These are phyloP conservation scores for Bradypodion ventrale DNA, from an alignment of 2,797 vertebrate genomes.

Conservation along the genomic window DNA sequence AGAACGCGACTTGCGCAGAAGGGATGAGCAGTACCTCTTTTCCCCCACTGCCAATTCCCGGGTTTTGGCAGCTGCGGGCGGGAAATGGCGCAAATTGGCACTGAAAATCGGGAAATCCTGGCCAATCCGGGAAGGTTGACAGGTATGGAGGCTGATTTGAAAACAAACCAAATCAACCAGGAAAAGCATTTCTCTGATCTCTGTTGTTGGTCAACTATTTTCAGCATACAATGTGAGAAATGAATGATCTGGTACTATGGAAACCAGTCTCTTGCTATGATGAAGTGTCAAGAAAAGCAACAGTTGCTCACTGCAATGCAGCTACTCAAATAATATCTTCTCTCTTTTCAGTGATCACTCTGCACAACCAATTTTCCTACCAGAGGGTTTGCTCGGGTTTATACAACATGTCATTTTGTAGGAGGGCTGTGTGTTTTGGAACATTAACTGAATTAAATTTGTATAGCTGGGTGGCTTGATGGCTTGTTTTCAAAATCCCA, in stretches of 20 bases:
- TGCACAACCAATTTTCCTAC: background rate
- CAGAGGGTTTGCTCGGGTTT: constrained; percentile 32
- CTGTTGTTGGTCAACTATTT: constrained; percentile 62
- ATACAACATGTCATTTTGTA: background rate
- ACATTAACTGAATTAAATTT: background rate
- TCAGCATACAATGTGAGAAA: constrained; percentile 50
- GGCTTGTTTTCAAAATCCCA: background rate
- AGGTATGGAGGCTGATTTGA: too few relatives aligned
- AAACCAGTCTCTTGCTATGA: constrained; percentile 31
- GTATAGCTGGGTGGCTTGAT: background rate
- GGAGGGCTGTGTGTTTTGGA: constrained; percentile 21
- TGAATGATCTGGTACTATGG: constrained; percentile 54
- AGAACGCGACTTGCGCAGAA: too few relatives aligned
- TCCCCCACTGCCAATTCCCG: too few relatives aligned
- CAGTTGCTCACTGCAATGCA: constrained; percentile 61
- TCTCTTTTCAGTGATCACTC: background rate
- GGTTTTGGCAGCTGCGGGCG: too few relatives aligned
- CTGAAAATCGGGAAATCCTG: too few relatives aligned
- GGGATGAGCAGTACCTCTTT: too few relatives aligned
- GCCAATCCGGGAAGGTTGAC: too few relatives aligned
- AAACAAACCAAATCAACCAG: constrained; percentile 13
- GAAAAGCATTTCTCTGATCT: constrained; percentile 24
- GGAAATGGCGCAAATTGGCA: too few relatives aligned
- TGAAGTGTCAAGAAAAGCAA: constrained; percentile 38
- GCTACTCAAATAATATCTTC: constrained; percentile 55